A percentile compares a stretch with the other conserved stretches of the same genome.
Evolutionary conservation across 2,797 vertebrate genomes (phyloP).

Genomic region (Chanos chanos): DNA sequence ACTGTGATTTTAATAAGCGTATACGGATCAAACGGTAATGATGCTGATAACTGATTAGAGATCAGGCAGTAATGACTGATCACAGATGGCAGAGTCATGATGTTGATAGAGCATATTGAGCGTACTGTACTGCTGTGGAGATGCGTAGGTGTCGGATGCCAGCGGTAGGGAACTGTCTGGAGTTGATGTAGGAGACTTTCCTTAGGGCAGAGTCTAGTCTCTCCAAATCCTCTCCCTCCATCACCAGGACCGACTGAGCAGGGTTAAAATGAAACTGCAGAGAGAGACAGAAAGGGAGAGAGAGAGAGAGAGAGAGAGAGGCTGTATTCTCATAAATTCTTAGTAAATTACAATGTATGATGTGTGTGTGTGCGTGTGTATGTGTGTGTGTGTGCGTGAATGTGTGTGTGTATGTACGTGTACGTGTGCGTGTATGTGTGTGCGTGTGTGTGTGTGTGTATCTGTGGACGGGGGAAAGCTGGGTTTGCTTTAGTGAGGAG

Average conservation of each 20-base stretch:
- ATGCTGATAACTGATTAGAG: too few relatives aligned
- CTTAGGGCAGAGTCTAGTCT: conserved; percentile 85
- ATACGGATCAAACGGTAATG: too few relatives aligned
- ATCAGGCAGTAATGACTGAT: background rate
- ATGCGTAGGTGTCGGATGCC: conserved; percentile 83
- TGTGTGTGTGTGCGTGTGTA: background rate
- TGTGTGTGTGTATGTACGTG: background rate
- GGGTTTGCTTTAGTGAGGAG: background rate
- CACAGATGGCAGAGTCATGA: background rate
- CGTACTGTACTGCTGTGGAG: conserved; percentile 91
- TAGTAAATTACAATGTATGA: too few relatives aligned
- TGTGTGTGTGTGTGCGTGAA: background rate
- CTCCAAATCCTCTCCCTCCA: conserved; percentile 93
- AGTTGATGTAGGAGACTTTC: conserved; percentile 97
- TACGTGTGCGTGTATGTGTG: conserved; percentile 22
- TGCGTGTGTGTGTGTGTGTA: background rate
- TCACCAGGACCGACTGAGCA: conserved; percentile 90
- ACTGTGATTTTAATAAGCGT: too few relatives aligned
- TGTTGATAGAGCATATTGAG: conserved; percentile 1
- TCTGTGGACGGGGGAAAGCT: background rate
- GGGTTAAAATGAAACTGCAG: conserved; percentile 96
- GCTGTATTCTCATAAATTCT: too few relatives aligned
- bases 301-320: background rate
- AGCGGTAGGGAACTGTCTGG: conserved; percentile 87
- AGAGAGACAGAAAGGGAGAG: background rate